Conservation (phyloP, 2,113 vertebrate genomes). For the Martes martes region DNA sequence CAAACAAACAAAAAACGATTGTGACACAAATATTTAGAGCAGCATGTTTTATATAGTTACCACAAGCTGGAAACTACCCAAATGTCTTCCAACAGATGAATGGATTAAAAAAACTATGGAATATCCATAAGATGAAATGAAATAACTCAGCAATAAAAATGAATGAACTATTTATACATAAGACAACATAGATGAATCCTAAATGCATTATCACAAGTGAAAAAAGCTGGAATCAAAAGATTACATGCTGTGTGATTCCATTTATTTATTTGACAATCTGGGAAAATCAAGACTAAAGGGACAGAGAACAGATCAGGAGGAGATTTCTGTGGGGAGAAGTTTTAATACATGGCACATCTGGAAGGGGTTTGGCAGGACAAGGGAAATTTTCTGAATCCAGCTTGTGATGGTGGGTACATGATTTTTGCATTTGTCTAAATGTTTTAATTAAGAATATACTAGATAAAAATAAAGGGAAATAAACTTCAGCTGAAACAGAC, state of each 20-base stretch:
- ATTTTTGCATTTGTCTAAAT: neutral
- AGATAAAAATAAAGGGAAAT: neutral
- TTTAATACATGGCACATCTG: neutral
- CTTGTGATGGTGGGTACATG: neutral
- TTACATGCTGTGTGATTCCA: neutral
- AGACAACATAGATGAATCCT: neutral
- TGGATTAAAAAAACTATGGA: neutral
- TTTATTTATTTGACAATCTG: neutral
- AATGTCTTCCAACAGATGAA: neutral
- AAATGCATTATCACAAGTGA: neutral
- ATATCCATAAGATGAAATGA: neutral
- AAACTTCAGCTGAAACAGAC: neutral
- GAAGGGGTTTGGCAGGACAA: neutral
- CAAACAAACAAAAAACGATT: neutral
- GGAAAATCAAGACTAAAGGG: neutral
- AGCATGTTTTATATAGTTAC: neutral
- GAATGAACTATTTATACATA: neutral
- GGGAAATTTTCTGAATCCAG: neutral
- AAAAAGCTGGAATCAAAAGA: neutral
- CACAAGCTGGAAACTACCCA: neutral
- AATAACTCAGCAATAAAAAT: neutral
- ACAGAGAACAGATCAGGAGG: neutral
- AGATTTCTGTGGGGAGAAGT: too few relatives aligned
- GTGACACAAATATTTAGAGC: neutral
- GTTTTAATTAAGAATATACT: neutral